A percentile compares a stretch with the other conserved stretches of the same genome.
These are phyloP conservation scores for Drosophila albomicans DNA, from an alignment of 1,140 invertebrate species.

Conservation along the genomic window DNA sequence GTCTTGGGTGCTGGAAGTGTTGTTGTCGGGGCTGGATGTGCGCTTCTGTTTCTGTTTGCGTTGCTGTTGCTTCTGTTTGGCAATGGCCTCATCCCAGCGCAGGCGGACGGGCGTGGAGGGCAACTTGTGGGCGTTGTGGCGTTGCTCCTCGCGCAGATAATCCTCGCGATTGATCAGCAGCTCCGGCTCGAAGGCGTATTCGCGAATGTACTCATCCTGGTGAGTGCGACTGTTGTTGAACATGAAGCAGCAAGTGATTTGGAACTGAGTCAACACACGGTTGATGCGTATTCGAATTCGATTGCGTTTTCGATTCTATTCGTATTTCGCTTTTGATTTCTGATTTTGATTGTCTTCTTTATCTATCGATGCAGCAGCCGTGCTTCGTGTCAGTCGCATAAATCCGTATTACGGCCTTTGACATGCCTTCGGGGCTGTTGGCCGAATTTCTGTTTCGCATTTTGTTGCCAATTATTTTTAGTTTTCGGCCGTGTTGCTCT, in stretches of 20 bases:
- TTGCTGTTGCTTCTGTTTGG: constrained; percentile 68
- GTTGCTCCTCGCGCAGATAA: constrained; percentile 73
- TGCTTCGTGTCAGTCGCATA: constrained; percentile 56
- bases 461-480: constrained; percentile 82
- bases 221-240: constrained; percentile 73
- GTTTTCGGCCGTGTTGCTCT: constrained; percentile 48
- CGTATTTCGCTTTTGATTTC: constrained; percentile 7
- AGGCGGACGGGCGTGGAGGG: constrained; percentile 67
- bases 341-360: constrained; percentile 8
- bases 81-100: constrained; percentile 77
- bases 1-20: constrained; percentile 25
- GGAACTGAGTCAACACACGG: constrained; percentile 13
- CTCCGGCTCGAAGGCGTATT: constrained; percentile 84
- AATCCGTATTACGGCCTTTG: constrained; percentile 74
- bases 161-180: constrained; percentile 82
- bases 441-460: constrained; percentile 79
- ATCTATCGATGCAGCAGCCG: constrained; percentile 8
- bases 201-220: constrained; percentile 83
- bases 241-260: constrained; percentile 78
- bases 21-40: constrained; percentile 51
- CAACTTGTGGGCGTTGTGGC: constrained; percentile 39
- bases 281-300: constrained; percentile 19
- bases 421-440: constrained; percentile 77
- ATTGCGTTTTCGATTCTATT: constrained; percentile 1
- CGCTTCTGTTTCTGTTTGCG: constrained; percentile 50